Base-by-base conservation (phyloP, 2,888 invertebrate genomes). In the Eurytoma californica region DNA sequence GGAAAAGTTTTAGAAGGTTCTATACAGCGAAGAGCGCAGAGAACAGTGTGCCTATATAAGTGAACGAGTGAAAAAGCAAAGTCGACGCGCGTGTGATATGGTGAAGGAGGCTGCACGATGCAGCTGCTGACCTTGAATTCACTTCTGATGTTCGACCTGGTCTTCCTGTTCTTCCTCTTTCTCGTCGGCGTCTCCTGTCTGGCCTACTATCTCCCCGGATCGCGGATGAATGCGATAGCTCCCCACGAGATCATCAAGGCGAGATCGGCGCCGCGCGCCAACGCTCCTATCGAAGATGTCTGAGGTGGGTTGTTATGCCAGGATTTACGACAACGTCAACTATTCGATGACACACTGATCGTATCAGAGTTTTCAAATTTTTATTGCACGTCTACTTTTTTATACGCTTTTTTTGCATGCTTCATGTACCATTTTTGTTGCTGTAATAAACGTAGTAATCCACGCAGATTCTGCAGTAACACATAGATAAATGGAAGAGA, bases 71-170 rank as follows among this genome's bases (percentile, higher is more conserved):
- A 57, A 30, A 60, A 39, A 39, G 7, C 0, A 39, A 39, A 39
- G 7, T 24, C 24, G 24, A 24, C 24, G 24, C 24, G 24, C 39
- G 67, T 55, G 72, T 87, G 88, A 87, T 86, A 88, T 87, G 88
- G 86, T 86, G 86, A 86, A 86, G 85, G 84, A 84, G 83, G 84
- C 83, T 82, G 84, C 82, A 86, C 84, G 84, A 95, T 96, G 95
- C 95, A 95, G 93, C 93, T 95, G 90, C 93, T 95, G 94, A 95
- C 95, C 93, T 93, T 95, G 92, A 95, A 95, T 92, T 95, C 95
- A 88, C 93, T 96, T 91, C 94, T 95, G 92, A 95, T 95, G 95
- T 96, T 96, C 93, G 95, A 96, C 92, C 94, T 95, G 91, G 95
- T 95, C 91, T 96, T 96, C 92, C 93, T 95, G 92, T 95, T 95